These are phyloP conservation scores for Ashinkailepas kermadecensis DNA, from an alignment of 2,888 invertebrate genomes.

Conservation along the genomic window DNA sequence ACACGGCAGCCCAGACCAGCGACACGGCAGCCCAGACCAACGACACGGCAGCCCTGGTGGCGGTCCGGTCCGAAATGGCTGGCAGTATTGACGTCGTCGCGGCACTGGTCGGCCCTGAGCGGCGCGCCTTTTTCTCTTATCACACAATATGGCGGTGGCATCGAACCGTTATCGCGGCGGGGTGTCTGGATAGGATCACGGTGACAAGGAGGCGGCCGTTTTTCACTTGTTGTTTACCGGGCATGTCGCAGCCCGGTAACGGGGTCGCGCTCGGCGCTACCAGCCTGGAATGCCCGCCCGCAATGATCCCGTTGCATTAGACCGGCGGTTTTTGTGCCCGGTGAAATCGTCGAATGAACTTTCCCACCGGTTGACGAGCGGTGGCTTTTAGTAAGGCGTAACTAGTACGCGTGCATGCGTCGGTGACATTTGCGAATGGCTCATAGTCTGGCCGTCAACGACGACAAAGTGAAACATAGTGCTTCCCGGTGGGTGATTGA, in stretches of 20 bases:
- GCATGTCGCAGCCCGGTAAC: background rate
- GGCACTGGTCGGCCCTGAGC: background rate
- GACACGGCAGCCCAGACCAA: too few species aligned
- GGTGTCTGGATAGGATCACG: slow-evolving; percentile 2
- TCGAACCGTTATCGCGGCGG: slow-evolving; percentile 16
- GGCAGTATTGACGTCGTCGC: too few species aligned
- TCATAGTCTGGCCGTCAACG: too few species aligned
- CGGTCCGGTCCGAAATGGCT: too few species aligned
- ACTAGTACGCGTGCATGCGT: background rate
- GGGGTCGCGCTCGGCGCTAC: background rate
- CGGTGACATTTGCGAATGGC: background rate
- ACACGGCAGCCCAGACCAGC: too few species aligned
- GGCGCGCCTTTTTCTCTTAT: background rate
- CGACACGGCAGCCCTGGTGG: too few species aligned
- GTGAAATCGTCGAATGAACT: background rate
- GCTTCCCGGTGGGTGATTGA: too few species aligned
- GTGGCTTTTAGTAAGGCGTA: background rate
- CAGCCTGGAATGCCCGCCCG: background rate
- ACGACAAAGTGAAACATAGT: too few species aligned
- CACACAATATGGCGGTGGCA: background rate
- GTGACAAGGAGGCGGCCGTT: background rate
- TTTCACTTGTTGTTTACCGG: slow-evolving; percentile 8
- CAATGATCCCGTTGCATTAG: background rate
- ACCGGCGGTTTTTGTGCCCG: background rate
- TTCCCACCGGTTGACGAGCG: background rate